Conservation (phyloP, 1,140 invertebrate genomes). For the Euwallacea fornicatus region DNA sequence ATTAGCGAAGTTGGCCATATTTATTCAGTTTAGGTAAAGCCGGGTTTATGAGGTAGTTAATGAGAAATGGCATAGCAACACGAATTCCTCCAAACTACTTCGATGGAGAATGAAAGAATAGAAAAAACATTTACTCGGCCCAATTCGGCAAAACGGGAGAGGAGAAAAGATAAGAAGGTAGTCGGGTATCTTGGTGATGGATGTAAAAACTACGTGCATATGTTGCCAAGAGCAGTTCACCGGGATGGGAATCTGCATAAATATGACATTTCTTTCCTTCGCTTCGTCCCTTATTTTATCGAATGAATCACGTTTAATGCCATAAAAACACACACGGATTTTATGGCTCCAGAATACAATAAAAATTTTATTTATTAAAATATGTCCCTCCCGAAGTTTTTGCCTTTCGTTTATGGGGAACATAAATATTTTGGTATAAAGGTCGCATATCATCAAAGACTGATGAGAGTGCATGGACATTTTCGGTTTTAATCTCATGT, state of each 20-base stretch:
- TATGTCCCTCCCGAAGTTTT: conserved; percentile 16
- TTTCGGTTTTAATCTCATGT: too few relatives aligned
- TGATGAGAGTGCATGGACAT: not conserved
- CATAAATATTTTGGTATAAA: conserved; percentile 15
- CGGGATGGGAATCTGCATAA: conserved; percentile 26
- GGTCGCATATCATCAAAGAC: not conserved
- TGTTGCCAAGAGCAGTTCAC: conserved; percentile 31
- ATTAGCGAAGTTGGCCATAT: too few relatives aligned
- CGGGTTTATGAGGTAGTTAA: too few relatives aligned
- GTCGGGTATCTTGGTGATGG: conserved; percentile 28
- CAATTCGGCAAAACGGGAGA: conserved; percentile 12
- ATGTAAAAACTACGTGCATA: conserved; percentile 37
- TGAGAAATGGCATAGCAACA: too few relatives aligned
- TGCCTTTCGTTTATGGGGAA: conserved; percentile 12
- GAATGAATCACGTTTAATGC: conserved; percentile 36
- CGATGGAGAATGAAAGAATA: conserved; percentile 8
- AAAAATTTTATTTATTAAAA: conserved; percentile 38
- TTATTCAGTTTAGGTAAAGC: too few relatives aligned
- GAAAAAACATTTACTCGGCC: conserved; percentile 28
- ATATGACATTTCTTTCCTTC: conserved; percentile 31
- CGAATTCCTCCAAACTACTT: not conserved
- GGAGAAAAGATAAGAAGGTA: conserved; percentile 28
- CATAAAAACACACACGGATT: conserved; percentile 35
- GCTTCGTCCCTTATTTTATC: conserved; percentile 27
- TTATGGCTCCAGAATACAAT: conserved; percentile 32